Percentiles rank a stretch among this genome's conserved stretches.
phyloP scores from a whole-genome alignment of 2,113 vertebrate genomes.

The Monarcha castaneiventris region DNA sequence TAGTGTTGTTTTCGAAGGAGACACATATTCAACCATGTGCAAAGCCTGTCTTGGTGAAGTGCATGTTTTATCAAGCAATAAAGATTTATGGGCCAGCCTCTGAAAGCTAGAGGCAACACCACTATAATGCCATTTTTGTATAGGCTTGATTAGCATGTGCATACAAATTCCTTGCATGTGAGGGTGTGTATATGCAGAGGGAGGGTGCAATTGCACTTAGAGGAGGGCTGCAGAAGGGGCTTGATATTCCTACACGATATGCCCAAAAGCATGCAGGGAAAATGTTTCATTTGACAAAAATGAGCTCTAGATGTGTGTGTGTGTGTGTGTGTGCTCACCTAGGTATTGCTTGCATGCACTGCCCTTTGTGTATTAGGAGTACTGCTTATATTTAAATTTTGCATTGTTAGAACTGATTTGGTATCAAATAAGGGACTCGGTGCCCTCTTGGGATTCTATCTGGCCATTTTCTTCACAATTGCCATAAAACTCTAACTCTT shows the following conservation, averaged over 20 bases:
- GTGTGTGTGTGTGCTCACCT: rapidly evolving
- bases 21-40: neutral
- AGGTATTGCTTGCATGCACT: neutral
- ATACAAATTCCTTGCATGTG: neutral
- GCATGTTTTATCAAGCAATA: neutral
- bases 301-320: rapidly evolving
- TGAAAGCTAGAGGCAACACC: neutral
- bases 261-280: neutral
- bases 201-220: neutral
- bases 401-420: neutral
- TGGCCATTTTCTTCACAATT: neutral
- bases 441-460: neutral
- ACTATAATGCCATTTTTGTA: neutral
- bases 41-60: neutral
- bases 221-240: neutral
- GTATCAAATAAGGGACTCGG: neutral
- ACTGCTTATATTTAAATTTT: neutral
- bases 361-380: neutral
- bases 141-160: neutral
- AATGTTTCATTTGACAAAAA: neutral
- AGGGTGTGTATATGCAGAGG: neutral
- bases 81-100: neutral
- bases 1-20: neutral
- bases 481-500: neutral
- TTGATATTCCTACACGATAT: neutral